A percentile compares a stretch with the other conserved stretches of the same genome.
Evolutionary conservation across 2,888 invertebrate genomes (phyloP).

Genomic region (Cremastobaeus sp.): DNA sequence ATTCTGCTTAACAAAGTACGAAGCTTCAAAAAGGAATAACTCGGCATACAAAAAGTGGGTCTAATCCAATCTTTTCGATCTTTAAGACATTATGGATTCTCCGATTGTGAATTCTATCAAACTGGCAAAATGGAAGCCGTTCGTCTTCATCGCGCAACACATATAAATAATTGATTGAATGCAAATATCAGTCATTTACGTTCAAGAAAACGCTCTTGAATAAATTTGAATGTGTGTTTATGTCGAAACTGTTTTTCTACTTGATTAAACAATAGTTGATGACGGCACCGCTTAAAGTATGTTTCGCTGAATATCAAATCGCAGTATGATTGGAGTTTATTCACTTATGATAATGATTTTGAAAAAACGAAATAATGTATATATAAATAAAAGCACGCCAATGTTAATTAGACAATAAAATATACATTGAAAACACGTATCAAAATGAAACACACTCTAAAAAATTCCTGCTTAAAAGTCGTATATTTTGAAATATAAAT

Average conservation of each 20-base stretch:
- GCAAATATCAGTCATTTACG: slow-evolving; percentile 47
- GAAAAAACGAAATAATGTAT: no score
- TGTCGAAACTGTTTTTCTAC: slow-evolving; percentile 39
- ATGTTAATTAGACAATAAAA: no score
- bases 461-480: no score
- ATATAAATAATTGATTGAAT: slow-evolving; percentile 55
- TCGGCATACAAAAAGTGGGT: slow-evolving; percentile 5
- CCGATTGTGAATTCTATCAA: slow-evolving; percentile 24
- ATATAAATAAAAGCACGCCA: no score
- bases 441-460: no score
- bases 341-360: not conserved
- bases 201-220: slow-evolving; percentile 24
- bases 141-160: slow-evolving; percentile 19
- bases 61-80: slow-evolving; percentile 36
- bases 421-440: no score
- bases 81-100: slow-evolving; percentile 40
- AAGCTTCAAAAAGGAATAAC: no score
- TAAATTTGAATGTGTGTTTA: slow-evolving; percentile 48
- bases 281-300: not conserved
- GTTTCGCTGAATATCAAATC: no score
- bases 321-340: not conserved
- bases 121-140: slow-evolving; percentile 13
- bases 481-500: no score
- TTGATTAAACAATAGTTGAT: slow-evolving; percentile 34
- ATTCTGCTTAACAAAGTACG: slow-evolving; percentile 30